Conservation (phyloP, 2,888 invertebrate species). For the Druceiella hillmani region DNA sequence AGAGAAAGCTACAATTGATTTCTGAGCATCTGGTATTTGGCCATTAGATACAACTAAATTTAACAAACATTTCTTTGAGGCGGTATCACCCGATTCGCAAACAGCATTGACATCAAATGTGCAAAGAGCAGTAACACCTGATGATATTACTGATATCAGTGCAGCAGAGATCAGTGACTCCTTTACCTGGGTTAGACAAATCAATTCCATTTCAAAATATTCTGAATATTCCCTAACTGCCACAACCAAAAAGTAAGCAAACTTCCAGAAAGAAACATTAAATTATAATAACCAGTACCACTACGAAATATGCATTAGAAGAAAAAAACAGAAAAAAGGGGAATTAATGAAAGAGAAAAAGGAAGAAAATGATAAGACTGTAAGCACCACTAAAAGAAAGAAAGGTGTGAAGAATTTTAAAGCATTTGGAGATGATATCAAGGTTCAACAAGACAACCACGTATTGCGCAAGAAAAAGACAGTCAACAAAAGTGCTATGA, state of each 20-base stretch:
- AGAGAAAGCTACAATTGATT: too few relatives aligned
- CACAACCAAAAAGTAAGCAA: slow-evolving; percentile 9
- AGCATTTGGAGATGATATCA: not conserved
- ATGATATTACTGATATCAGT: slow-evolving; percentile 4
- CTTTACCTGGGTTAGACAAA: slow-evolving; percentile 1
- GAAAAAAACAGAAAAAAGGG: too few relatives aligned
- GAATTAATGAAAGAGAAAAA: too few relatives aligned
- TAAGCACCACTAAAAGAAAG: too few relatives aligned
- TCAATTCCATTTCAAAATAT: slow-evolving; percentile 10
- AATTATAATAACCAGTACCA: slow-evolving; percentile 4
- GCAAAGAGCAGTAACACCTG: slow-evolving; percentile 4
- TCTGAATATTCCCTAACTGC: slow-evolving; percentile 10
- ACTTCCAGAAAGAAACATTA: slow-evolving; percentile 3
- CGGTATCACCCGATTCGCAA: slow-evolving; percentile 4
- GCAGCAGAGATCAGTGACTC: slow-evolving; percentile 4
- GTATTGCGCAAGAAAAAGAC: too few relatives aligned
- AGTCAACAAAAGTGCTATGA: too few relatives aligned
- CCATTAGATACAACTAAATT: slow-evolving; percentile 10
- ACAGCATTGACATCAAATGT: slow-evolving; percentile 7
- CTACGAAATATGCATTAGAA: too few relatives aligned
- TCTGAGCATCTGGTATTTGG: slow-evolving; percentile 8
- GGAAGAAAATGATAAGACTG: too few relatives aligned
- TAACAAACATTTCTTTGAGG: slow-evolving; percentile 9
- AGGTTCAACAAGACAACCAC: too few relatives aligned
- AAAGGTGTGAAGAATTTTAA: slow-evolving; percentile 4